A percentile compares a stretch with the other conserved stretches of the same genome.
These are phyloP conservation scores for Eupeodes luniger DNA, from an alignment of 2,888 invertebrate genomes.

Conservation along the genomic window DNA sequence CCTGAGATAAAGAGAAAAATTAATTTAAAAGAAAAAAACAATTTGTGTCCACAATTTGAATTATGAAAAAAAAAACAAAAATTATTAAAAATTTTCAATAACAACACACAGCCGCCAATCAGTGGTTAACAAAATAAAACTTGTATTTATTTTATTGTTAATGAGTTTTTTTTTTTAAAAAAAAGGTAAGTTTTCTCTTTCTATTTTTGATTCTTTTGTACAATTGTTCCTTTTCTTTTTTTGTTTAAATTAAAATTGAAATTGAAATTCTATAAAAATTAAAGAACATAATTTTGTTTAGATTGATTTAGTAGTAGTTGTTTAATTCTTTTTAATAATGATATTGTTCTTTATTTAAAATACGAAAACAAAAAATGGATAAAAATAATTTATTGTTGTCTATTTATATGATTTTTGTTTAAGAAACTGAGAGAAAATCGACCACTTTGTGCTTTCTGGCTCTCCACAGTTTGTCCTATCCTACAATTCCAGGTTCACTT, in stretches of 20 bases:
- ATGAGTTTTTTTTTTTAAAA: constrained; percentile 26
- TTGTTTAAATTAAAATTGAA: constrained; percentile 5
- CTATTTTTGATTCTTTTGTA: constrained; percentile 31
- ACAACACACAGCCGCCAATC: constrained; percentile 70
- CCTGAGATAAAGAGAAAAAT: constrained; percentile 68
- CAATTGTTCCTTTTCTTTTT: neutral
- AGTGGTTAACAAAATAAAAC: constrained; percentile 58
- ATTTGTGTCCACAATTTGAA: constrained; percentile 55
- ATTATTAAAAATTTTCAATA: constrained; percentile 46
- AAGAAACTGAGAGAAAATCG: constrained; percentile 61
- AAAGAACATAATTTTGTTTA: constrained; percentile 35
- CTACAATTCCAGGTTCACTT: constrained; percentile 20
- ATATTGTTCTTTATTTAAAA: constrained; percentile 35
- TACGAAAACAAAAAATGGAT: constrained; percentile 31
- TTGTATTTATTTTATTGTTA: constrained; percentile 53
- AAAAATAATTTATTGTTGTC: constrained; percentile 63
- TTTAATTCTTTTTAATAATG: constrained; percentile 13
- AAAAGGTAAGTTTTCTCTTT: constrained; percentile 1
- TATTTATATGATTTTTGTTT: constrained; percentile 41
- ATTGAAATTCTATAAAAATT: constrained; percentile 38
- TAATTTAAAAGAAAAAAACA: constrained; percentile 27
- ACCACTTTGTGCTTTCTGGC: constrained; percentile 70
- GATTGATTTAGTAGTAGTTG: constrained; percentile 13
- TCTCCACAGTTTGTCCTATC: constrained; percentile 38
- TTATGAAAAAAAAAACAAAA: neutral